phyloP scores from a whole-genome alignment of 2,888 invertebrate species.

The Erebia palarica region DNA sequence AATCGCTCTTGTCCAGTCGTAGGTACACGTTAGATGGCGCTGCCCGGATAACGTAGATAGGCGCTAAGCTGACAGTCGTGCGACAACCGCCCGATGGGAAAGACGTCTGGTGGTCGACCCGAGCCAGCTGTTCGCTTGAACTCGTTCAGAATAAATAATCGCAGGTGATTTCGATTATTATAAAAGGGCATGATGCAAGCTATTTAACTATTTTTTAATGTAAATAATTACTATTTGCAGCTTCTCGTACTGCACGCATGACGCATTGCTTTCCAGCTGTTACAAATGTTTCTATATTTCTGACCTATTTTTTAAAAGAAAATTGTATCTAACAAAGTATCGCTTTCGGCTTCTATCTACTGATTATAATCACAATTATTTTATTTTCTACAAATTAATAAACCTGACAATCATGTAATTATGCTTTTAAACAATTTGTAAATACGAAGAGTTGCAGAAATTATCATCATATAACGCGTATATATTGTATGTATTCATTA shows the following conservation, averaged over 20 bases:
- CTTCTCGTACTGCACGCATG: conserved; percentile 31
- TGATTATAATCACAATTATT: neutral
- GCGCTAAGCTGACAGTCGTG: conserved; percentile 53
- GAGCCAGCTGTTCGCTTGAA: conserved; percentile 70
- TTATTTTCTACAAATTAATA: neutral
- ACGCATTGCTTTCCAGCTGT: conserved; percentile 30
- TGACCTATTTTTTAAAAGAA: neutral
- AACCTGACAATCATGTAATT: neutral
- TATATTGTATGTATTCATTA: too few relatives aligned
- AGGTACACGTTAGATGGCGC: conserved; percentile 56
- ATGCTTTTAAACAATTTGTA: neutral
- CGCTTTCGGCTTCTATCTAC: neutral
- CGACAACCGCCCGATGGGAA: conserved; percentile 71
- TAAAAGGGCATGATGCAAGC: conserved; percentile 27
- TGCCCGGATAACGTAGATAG: conserved; percentile 50
- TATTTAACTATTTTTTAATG: neutral
- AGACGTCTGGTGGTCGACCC: conserved; percentile 75
- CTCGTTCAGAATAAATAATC: conserved; percentile 65
- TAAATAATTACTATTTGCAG: conserved; percentile 1
- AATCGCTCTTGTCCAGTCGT: conserved; percentile 48
- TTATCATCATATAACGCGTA: neutral
- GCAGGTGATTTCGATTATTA: conserved; percentile 57
- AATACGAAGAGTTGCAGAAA: neutral
- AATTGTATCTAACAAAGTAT: neutral
- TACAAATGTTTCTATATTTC: conserved; percentile 5